Percentiles rank a stretch among this genome's conserved stretches.
Conservation (phyloP, 2,888 invertebrate species). For the Oligia strigilis region DNA sequence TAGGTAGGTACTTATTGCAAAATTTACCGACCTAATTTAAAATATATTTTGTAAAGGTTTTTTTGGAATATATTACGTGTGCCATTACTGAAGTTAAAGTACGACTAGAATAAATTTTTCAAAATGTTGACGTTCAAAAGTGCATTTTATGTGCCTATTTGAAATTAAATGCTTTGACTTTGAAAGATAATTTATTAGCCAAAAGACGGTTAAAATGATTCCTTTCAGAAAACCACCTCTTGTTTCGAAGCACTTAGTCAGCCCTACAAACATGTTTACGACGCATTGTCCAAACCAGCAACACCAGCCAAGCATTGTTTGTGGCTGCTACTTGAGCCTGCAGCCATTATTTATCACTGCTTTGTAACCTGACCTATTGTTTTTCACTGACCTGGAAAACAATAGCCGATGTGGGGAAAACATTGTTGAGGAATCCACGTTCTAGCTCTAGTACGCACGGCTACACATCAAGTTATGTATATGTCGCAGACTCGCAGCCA, state of each 20-base stretch:
- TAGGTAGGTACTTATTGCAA: no score
- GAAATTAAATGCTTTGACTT: no score
- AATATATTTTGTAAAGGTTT: not conserved
- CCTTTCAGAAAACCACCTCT: not conserved
- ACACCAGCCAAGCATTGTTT: constrained; percentile 33
- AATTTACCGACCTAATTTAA: no score
- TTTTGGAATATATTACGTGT: not conserved
- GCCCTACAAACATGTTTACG: constrained; percentile 40
- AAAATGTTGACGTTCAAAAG: no score
- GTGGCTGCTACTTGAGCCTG: constrained; percentile 40
- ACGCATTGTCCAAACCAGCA: constrained; percentile 37
- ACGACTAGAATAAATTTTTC: no score
- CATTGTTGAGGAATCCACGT: not conserved
- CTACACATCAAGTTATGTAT: no score
- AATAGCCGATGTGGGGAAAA: constrained; percentile 28
- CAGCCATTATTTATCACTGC: constrained; percentile 36
- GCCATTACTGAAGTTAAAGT: not conserved
- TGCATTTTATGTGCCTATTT: no score
- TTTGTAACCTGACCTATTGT: constrained; percentile 6
- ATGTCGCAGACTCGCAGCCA: no score
- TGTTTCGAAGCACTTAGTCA: constrained; percentile 11
- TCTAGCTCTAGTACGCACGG: not conserved
- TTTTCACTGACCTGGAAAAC: constrained; percentile 40
- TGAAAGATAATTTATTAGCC: not conserved
- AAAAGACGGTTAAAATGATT: not conserved